phyloP scores from a whole-genome alignment of 2,888 invertebrate species.

The Limnephilus auricula region DNA sequence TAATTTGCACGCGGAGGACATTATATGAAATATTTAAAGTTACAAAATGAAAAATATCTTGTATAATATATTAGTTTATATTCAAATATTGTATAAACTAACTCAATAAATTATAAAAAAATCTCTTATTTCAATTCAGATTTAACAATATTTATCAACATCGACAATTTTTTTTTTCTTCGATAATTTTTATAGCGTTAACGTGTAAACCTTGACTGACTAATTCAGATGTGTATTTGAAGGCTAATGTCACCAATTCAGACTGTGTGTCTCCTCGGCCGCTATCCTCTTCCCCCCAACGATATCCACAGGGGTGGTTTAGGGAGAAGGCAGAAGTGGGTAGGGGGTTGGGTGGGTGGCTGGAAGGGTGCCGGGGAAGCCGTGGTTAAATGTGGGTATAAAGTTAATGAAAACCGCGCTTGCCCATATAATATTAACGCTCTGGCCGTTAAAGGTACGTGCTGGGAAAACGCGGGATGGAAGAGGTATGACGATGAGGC shows the following conservation, averaged over 20 bases:
- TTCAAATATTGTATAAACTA: too few species aligned
- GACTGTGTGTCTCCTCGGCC: neutral
- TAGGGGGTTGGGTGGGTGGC: neutral
- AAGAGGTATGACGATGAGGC: neutral
- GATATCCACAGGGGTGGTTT: neutral
- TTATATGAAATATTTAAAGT: too few species aligned
- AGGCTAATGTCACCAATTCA: neutral
- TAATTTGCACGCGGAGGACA: too few species aligned
- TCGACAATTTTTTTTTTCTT: too few species aligned
- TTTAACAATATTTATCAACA: too few species aligned
- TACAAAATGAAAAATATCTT: too few species aligned
- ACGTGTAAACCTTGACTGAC: neutral
- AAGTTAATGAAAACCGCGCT: conserved; percentile 40
- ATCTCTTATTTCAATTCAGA: too few species aligned
- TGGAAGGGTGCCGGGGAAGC: neutral
- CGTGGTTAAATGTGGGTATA: conserved; percentile 26
- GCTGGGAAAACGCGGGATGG: neutral
- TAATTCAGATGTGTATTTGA: neutral
- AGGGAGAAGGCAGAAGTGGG: neutral
- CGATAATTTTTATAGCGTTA: too few species aligned
- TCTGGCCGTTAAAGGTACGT: neutral
- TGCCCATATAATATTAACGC: conserved; percentile 39
- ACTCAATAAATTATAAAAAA: too few species aligned
- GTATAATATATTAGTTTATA: too few species aligned
- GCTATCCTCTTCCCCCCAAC: neutral